Base-by-base conservation (phyloP, 2,797 vertebrate species). In the Sebastes umbrosus region DNA sequence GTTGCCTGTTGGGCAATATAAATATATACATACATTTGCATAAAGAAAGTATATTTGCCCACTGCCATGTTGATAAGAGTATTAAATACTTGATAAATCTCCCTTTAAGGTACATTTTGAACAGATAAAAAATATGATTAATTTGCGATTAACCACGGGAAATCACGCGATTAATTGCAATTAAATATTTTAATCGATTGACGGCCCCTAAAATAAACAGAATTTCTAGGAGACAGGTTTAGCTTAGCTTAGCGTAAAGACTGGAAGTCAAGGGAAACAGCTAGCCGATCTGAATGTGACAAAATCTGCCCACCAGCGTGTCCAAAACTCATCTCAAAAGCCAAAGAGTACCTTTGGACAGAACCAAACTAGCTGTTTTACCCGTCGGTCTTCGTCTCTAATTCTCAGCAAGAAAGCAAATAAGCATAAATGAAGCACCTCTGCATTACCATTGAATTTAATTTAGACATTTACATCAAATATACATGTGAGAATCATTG, bases 181-280 rank as follows among this genome's bases (percentile, higher is more conserved):
- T 46, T 46, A 46, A 0, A 46, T 46, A 46, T 46, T 18, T 46
- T 46, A 46, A 46, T 46, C 43, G 43, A 46, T 18, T 46, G 43
- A 46, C 43, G 0, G 43, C 1, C 43, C 6, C 0, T 46, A 18
- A 46, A 46, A 18, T 46, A 52, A 52, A n/a, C 8, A 2, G 18
- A 52, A 10, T 52, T 52, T 52, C 25, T 29, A 18, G 57, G 10
- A n/a, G 29, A 62, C 20, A 29, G 57, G 31, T 0, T 39, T 67
- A 67, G 54, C 36, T 50, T 73, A 73, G 58, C 8, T 34, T 73
- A 73, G 58, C 59, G 24, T 63, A 24, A 63, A 34, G 27, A 62
- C 58, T 62, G 43, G 39, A 32, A 60, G 20, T 25, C 36, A 39
- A 9, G 69, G 55, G 69, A n/a, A 31, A 31, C 25, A 50, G 36